A percentile compares a stretch with the other conserved stretches of the same genome.
Conservation (phyloP, 2,113 vertebrate species). For the Siniperca chuatsi region DNA sequence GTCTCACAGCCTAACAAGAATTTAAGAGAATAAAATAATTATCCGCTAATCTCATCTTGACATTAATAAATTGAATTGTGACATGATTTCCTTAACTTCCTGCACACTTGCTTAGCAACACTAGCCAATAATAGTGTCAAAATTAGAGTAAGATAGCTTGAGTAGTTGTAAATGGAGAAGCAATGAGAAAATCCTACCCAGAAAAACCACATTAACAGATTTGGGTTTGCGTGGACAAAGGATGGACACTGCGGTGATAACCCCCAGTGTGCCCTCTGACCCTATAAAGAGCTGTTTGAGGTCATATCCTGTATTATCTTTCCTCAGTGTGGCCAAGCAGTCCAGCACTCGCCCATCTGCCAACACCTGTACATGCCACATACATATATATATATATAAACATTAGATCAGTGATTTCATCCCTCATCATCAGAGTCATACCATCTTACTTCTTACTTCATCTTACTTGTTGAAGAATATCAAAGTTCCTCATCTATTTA, state of each 20-base stretch:
- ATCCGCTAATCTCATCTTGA: background rate
- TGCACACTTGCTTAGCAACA: background rate
- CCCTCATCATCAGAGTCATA: background rate
- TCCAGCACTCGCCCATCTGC: constrained; percentile 90
- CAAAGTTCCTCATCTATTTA: background rate
- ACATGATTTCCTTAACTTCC: background rate
- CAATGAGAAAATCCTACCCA: constrained; percentile 83
- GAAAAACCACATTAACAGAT: constrained; percentile 91
- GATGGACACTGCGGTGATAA: constrained; percentile 93
- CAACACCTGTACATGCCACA: constrained; percentile 85
- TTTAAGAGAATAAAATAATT: background rate
- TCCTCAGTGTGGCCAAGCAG: constrained; percentile 89
- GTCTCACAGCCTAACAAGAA: constrained; percentile 87
- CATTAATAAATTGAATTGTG: background rate
- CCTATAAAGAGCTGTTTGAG: constrained; percentile 98
- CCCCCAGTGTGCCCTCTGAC: constrained; percentile 94
- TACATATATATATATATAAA: background rate
- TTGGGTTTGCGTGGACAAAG: constrained; percentile 91
- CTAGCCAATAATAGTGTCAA: background rate
- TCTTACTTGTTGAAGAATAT: background rate
- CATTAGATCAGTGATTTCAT: background rate
- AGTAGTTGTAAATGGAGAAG: background rate
- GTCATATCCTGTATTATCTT: constrained; percentile 98
- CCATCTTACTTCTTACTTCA: too few species aligned
- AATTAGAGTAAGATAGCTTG: background rate